Percentiles rank a stretch among this genome's conserved stretches.
Evolutionary conservation across 2,113 vertebrate genomes (phyloP).

Genomic region (Gallinago paraguaiae): DNA sequence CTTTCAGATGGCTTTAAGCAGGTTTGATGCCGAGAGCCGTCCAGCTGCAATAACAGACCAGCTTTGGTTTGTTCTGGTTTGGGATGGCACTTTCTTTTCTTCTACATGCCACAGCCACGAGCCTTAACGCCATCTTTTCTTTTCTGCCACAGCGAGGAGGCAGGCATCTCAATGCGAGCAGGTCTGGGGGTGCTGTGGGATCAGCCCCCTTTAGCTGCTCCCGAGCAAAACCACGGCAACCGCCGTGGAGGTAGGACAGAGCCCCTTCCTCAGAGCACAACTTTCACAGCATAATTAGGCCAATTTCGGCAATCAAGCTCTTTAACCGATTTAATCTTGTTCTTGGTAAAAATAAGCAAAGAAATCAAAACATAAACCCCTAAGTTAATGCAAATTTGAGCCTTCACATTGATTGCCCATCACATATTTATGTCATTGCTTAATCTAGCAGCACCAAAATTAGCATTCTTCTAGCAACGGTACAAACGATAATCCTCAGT

Average conservation of each 20-base stretch:
- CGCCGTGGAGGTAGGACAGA: background rate
- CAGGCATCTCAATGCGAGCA: background rate
- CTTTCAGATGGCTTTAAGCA: background rate
- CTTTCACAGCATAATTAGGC: background rate
- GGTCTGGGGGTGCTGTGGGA: background rate
- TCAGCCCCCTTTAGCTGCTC: background rate
- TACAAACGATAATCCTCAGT: background rate
- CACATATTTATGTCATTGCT: background rate
- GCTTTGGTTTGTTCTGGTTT: background rate
- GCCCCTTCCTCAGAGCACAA: background rate
- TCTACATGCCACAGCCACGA: background rate
- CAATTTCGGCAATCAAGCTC: background rate
- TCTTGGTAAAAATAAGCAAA: background rate
- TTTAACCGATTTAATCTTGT: background rate
- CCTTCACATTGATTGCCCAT: background rate
- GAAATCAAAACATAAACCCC: background rate
- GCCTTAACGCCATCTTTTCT: background rate
- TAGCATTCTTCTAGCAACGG: background rate
- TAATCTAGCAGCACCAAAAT: background rate
- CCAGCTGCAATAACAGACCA: background rate
- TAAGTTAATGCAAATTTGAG: background rate
- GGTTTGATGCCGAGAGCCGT: background rate
- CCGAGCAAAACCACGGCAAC: background rate
- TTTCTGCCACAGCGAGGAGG: background rate
- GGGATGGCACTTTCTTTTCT: background rate